phyloP scores from a whole-genome alignment of 2,113 vertebrate genomes.

The Mystacornis crossleyi region DNA sequence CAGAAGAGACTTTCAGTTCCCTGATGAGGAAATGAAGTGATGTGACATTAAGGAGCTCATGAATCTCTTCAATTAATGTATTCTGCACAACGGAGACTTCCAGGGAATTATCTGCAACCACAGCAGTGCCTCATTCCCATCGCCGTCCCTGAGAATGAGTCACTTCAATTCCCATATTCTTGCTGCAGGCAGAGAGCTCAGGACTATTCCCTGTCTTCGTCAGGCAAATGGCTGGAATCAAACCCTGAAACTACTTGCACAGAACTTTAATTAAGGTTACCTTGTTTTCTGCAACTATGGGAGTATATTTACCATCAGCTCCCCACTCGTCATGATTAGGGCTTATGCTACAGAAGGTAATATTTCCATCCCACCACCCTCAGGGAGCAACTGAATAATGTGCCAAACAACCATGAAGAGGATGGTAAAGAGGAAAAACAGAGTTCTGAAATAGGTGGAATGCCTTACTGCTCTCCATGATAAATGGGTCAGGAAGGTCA shows the following conservation, averaged over 20 bases:
- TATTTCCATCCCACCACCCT: not conserved
- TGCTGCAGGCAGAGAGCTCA: conserved; percentile 13
- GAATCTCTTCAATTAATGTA: conserved; percentile 58
- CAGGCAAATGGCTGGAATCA: not conserved
- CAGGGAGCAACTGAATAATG: not conserved
- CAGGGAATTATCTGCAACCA: conserved; percentile 57
- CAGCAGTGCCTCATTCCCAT: conserved; percentile 30
- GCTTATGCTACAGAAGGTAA: not conserved
- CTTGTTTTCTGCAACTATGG: not conserved
- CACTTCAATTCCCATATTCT: conserved; percentile 13
- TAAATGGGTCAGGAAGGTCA: not conserved
- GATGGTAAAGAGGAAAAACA: not conserved
- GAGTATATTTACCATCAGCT: not conserved
- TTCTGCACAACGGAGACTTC: conserved; percentile 35
- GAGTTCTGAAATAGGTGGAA: not conserved
- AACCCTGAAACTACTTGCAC: not conserved
- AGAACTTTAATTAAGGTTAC: not conserved
- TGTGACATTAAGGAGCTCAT: conserved; percentile 27
- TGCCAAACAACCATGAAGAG: not conserved
- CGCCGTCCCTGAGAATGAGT: conserved; percentile 38
- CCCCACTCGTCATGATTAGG: not conserved
- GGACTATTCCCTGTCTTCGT: not conserved
- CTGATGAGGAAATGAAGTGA: conserved; percentile 30
- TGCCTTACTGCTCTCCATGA: not conserved
- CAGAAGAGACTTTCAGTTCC: not conserved